These are phyloP conservation scores for Oreotrochilus melanogaster DNA, from an alignment of 2,113 vertebrate species.

Conservation along the genomic window DNA sequence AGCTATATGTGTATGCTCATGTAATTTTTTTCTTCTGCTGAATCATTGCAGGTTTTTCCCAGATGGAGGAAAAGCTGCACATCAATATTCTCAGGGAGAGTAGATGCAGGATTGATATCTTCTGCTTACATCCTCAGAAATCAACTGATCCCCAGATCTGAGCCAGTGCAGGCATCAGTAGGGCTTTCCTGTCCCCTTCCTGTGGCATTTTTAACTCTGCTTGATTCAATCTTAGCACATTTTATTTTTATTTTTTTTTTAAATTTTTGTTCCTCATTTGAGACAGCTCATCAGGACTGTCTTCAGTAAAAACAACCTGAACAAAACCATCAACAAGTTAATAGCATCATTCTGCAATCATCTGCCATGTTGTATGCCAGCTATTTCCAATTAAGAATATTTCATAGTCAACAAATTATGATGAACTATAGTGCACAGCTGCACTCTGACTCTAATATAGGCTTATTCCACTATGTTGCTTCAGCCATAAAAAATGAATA, in stretches of 20 bases:
- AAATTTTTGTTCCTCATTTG: neutral
- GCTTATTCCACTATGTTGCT: neutral
- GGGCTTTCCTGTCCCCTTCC: neutral
- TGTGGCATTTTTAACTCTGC: neutral
- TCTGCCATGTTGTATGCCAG: neutral
- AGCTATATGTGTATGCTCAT: neutral
- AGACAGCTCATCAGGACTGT: neutral
- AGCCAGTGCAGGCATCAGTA: neutral
- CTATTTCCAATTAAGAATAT: neutral
- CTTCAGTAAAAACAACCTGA: neutral
- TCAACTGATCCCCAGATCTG: neutral
- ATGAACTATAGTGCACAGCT: neutral
- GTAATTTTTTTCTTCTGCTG: neutral
- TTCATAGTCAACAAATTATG: neutral
- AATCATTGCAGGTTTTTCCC: neutral
- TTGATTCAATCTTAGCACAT: neutral
- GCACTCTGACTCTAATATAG: neutral
- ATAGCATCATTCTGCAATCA: neutral
- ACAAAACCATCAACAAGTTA: neutral
- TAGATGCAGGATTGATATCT: neutral
- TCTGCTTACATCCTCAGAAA: neutral
- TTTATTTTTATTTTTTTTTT: neutral
- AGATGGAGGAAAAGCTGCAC: neutral
- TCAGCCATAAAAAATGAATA: neutral
- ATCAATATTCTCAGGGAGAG: neutral